Evolutionary conservation across 2,888 invertebrate species (phyloP), one percentile per base, ranked within the genome.

Genomic region (Lysandra coridon): DNA sequence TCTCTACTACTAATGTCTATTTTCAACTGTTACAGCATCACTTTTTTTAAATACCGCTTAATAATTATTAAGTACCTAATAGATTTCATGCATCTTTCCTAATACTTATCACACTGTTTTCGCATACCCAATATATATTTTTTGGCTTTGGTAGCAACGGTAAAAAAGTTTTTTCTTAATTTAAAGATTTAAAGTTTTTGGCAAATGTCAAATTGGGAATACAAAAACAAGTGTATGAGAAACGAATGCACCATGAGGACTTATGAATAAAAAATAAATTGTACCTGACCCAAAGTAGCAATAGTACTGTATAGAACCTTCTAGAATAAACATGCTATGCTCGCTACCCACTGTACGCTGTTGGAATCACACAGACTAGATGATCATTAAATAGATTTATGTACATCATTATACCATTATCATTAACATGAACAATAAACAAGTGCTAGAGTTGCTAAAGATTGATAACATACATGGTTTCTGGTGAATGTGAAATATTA

Each of bases 221-320:
- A 33, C 76, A 14, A 37, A 33, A 33, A 49, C 64, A 80, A 57
- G 40, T 12, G 60, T 33, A 23, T 69, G 76, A 78, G 79, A 81
- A 80, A 69, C 78, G 10, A 79, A 76, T 82, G 82, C 81, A 78
- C 79, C 82, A 81, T 80, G 74, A 83, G 82, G 82, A 80, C 80
- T 78, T 40, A 77, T 83, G 82, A 81, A 83, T 78, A 81, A 74
- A 81, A 89, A 85, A 84, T 86, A 87, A 86, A 87, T 84, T 88
- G 88, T 91, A 92, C 92, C 91, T 87, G 87, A 89, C 92, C 92
- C 88, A 89, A 89, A 88, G 87, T 85, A 84, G 84, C 86, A 84
- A 83, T 81, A 83, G 82, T 81, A 85, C 83, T 84, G 85, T 85
- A 84, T 80, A 79, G 80, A 44, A 78, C 78, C 80, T 80, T 81